These are phyloP conservation scores for Copidosoma aretas DNA, from an alignment of 2,888 invertebrate species.

Conservation along the genomic window DNA sequence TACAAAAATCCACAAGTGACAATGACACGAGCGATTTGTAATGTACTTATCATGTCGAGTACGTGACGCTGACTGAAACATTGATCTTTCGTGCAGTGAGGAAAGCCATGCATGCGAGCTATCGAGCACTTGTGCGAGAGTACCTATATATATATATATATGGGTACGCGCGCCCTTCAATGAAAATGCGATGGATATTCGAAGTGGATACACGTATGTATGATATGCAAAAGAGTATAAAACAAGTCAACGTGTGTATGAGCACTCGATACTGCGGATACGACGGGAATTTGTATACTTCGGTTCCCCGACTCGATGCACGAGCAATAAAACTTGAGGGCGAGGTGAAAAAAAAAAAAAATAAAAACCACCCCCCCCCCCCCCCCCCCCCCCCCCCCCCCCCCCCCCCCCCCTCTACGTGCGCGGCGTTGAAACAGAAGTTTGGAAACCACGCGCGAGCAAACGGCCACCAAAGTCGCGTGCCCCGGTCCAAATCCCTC, in stretches of 20 bases:
- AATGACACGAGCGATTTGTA: slow-evolving; percentile 10
- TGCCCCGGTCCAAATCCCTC: background rate
- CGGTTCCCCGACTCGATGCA: background rate
- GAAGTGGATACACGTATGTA: no score
- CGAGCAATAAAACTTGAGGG: no score
- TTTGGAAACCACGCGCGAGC: no score
- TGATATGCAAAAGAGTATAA: background rate
- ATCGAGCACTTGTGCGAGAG: slow-evolving; percentile 30
- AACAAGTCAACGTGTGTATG: slow-evolving; percentile 1
- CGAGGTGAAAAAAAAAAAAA: no score
- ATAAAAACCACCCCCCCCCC: no score
- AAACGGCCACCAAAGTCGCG: no score
- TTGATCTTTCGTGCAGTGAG: slow-evolving; percentile 26
- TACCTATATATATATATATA: no score
- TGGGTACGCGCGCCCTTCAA: background rate
- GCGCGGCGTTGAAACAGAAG: no score
- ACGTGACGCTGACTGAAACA: background rate
- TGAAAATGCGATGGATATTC: background rate
- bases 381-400: no score
- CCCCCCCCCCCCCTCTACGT: no score
- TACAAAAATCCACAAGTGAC: background rate
- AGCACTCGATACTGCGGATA: slow-evolving; percentile 8
- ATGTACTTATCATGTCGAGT: background rate
- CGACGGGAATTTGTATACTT: background rate
- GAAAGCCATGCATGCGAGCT: slow-evolving; percentile 36